Base-by-base conservation (phyloP, 2,113 vertebrate species). In the Apaloderma vittatum region DNA sequence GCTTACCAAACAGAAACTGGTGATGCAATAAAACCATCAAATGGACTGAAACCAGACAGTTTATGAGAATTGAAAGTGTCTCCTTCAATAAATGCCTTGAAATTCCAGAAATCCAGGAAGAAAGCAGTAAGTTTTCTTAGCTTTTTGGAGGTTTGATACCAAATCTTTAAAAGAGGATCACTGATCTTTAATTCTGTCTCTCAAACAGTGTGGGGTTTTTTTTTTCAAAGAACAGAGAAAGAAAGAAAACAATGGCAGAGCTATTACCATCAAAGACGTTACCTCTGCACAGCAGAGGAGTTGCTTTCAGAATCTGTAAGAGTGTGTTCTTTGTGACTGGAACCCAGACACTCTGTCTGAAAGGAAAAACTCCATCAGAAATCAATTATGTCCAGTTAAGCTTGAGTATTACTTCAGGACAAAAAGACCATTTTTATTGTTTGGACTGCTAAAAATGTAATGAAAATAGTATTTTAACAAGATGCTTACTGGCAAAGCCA, bases 301-400 rank as follows among this genome's bases (percentile, higher is more conserved):
- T 43, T 90, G 75, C 48, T 66, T 86, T 83, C 8, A 6, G 36
- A 58, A 43, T 58, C 67, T 10, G 1, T 85, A 34, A 58, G 48
- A 81, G 30, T 79, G 70, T n/a, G 91, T 70, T 34, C 52, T 79
- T 75, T 74, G 40, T 71, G 57, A 61, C 40, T 86, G 71, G 43
- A 66, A 49, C 62, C 21, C 66, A 88, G 82, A 82, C 34, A 29
- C 52, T 68, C 54, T 65, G 46, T 15, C 71, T 79, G 62, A 88
- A 88, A 67, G n/a, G 75, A 54, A 91, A 90, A 86, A 29, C 43
- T 78, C 48, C 66, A 58, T 79, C 67, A 94, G 83, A 86, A 93
- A 83, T 86, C 62, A 82, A 4, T 75, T 82, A 51, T 63, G 8
- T 72, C 37, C 32, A 21, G 75, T 78, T 86, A 93, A 66, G 78